Percentiles rank a stretch among this genome's conserved stretches.
Evolutionary conservation across 2,888 invertebrate species (phyloP).

Genomic region (Aricia artaxerxes): DNA sequence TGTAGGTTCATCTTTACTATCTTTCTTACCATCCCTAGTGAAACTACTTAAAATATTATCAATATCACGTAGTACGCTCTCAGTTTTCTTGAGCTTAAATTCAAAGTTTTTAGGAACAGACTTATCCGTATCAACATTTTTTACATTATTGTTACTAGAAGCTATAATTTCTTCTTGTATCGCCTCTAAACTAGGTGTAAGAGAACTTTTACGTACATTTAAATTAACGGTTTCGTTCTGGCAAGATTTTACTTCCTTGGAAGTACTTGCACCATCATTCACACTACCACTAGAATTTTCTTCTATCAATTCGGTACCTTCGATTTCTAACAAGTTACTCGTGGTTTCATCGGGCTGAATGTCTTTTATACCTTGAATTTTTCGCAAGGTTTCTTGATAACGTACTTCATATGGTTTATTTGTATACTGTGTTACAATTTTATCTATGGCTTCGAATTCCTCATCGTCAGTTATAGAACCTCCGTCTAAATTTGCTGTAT

Average conservation of each 20-base stretch:
- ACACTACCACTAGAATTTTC: slow-evolving; percentile 59
- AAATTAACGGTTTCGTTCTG: slow-evolving; percentile 67
- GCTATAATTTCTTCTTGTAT: slow-evolving; percentile 42
- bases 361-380: slow-evolving; percentile 60
- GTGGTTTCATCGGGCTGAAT: slow-evolving; percentile 43
- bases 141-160: slow-evolving; percentile 42
- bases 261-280: slow-evolving; percentile 51
- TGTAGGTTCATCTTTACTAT: slow-evolving; percentile 10
- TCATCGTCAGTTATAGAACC: slow-evolving; percentile 51
- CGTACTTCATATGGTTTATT: slow-evolving; percentile 69
- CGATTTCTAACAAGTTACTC: slow-evolving; percentile 40
- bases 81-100: slow-evolving; percentile 61
- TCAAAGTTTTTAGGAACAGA: slow-evolving; percentile 55
- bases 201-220: slow-evolving; percentile 57
- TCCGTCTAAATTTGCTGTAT: slow-evolving; percentile 34
- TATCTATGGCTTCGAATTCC: slow-evolving; percentile 66
- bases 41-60: slow-evolving; percentile 52
- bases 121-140: slow-evolving; percentile 49
- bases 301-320: slow-evolving; percentile 54
- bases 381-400: slow-evolving; percentile 68
- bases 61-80: slow-evolving; percentile 57
- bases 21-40: not conserved
- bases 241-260: slow-evolving; percentile 59
- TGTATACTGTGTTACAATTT: slow-evolving; percentile 65
- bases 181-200: slow-evolving; percentile 51